These are phyloP conservation scores for Oreochromis spilurus DNA, from an alignment of 2,113 vertebrate species.

Conservation along the genomic window DNA sequence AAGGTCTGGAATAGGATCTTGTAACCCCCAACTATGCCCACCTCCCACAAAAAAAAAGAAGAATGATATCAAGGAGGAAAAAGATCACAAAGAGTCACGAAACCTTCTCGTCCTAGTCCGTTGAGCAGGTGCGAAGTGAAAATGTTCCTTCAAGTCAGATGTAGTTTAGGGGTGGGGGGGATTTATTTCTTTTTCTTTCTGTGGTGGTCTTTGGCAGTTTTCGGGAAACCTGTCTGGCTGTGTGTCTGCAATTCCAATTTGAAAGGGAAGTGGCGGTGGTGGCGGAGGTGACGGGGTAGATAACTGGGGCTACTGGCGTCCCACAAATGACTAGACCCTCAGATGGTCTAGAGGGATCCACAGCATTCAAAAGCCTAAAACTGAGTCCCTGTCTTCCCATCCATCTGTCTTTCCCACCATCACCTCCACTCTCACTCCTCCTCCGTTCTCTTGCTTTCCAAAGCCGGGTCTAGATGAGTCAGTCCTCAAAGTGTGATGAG, in stretches of 20 bases:
- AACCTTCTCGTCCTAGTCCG: slow-evolving; percentile 23
- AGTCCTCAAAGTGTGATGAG: slow-evolving; percentile 65
- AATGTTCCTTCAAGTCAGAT: slow-evolving; percentile 17
- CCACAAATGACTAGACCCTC: slow-evolving; percentile 44
- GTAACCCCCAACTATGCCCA: not conserved
- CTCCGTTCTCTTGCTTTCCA: slow-evolving; percentile 10
- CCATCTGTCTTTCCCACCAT: slow-evolving; percentile 11
- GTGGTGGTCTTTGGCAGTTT: not conserved
- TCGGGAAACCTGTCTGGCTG: slow-evolving; percentile 33
- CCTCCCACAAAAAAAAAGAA: slow-evolving; percentile 6
- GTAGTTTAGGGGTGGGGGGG: not conserved
- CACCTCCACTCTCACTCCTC: not conserved
- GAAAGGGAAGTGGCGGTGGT: not conserved
- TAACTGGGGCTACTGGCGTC: slow-evolving; percentile 27
- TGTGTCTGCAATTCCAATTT: slow-evolving; percentile 57
- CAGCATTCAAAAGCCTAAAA: slow-evolving; percentile 29
- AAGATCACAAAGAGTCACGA: slow-evolving; percentile 4
- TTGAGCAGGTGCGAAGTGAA: not conserved
- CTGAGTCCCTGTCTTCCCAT: slow-evolving; percentile 34
- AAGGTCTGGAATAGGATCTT: slow-evolving; percentile 41
- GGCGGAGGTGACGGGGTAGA: not conserved
- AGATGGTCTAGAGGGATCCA: slow-evolving; percentile 34
- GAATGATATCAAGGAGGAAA: slow-evolving; percentile 1
- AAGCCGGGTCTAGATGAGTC: slow-evolving; percentile 47
- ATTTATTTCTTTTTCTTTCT: slow-evolving; percentile 16